These are phyloP conservation scores for Gambusia affinis DNA, from an alignment of 2,113 vertebrate species.

Conservation along the genomic window DNA sequence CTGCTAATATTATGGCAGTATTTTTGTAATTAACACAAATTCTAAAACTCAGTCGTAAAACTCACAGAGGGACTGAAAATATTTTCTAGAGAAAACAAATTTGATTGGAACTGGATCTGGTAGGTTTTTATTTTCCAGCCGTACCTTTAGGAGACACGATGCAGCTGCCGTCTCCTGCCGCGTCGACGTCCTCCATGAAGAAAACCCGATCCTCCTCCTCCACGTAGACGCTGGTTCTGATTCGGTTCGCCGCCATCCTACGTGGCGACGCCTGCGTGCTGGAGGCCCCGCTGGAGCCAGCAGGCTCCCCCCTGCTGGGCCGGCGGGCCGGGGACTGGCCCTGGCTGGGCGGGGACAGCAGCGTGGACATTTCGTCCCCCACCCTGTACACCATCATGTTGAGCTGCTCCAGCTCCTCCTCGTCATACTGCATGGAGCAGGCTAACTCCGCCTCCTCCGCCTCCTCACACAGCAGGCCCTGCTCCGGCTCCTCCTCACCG, in stretches of 20 bases:
- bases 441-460: slow-evolving; percentile 89
- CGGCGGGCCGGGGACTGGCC: slow-evolving; percentile 87
- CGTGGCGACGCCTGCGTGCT: slow-evolving; percentile 83
- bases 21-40: too few species aligned
- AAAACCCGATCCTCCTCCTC: slow-evolving; percentile 92
- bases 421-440: slow-evolving; percentile 98
- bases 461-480: slow-evolving; percentile 85
- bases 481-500: slow-evolving; percentile 77
- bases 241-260: slow-evolving; percentile 52
- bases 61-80: too few species aligned
- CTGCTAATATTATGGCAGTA: too few species aligned
- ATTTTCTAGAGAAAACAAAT: too few species aligned
- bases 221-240: slow-evolving; percentile 57
- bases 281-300: slow-evolving; percentile 71
- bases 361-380: slow-evolving; percentile 93
- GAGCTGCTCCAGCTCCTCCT: slow-evolving; percentile 95
- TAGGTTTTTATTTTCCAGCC: too few species aligned
- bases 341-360: slow-evolving; percentile 93
- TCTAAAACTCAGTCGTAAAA: too few species aligned
- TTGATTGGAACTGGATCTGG: too few species aligned
- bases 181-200: slow-evolving; percentile 95
- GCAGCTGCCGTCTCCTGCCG: slow-evolving; percentile 73
- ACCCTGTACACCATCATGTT: slow-evolving; percentile 94
- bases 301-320: slow-evolving; percentile 46
- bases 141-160: slow-evolving; percentile 16